Evolutionary conservation across 2,113 vertebrate species (phyloP).

Genomic region (Buteo buteo): DNA sequence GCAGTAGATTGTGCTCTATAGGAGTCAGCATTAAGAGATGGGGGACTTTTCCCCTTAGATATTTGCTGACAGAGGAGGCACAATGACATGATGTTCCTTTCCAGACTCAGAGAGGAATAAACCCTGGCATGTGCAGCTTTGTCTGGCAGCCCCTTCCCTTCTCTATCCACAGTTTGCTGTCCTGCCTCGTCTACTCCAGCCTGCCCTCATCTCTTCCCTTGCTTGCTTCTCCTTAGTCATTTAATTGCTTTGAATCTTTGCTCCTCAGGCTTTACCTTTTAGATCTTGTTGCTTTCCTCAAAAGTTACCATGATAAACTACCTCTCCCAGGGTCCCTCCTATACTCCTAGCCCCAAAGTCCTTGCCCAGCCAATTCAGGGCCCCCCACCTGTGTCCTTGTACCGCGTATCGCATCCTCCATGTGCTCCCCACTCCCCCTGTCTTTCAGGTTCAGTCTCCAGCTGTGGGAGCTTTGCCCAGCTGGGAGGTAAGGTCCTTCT

Average conservation of each 20-base stretch:
- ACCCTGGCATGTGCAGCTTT: background rate
- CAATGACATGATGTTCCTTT: background rate
- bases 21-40: background rate
- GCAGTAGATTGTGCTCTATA: background rate
- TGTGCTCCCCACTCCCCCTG: background rate
- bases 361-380: background rate
- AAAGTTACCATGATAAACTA: background rate
- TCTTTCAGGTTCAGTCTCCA: background rate
- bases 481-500: background rate
- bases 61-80: background rate
- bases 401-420: accelerated
- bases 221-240: background rate
- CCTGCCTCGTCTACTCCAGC: background rate
- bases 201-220: background rate
- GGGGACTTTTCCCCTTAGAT: background rate
- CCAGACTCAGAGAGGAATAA: background rate
- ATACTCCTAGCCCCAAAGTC: background rate
- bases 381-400: background rate
- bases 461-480: background rate
- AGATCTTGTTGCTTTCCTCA: background rate
- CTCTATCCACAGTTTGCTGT: background rate
- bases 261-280: background rate
- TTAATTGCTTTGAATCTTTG: background rate
- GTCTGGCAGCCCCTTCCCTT: background rate
- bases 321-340: background rate